Percentiles rank a stretch among this genome's conserved stretches.
phyloP scores from a whole-genome alignment of 2,888 invertebrate species.

The Endotricha flammealis region DNA sequence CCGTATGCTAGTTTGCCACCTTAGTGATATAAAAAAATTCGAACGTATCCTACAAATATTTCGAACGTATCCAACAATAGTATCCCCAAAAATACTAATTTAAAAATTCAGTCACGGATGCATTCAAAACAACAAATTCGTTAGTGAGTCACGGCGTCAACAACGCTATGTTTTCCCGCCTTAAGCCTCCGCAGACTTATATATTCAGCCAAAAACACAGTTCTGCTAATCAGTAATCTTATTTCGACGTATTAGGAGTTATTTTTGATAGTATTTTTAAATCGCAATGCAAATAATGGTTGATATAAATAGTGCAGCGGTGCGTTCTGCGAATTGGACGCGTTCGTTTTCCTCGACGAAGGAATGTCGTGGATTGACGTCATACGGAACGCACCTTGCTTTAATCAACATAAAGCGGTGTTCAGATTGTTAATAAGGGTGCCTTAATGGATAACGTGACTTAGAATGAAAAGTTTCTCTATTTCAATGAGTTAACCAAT shows the following conservation, averaged over 20 bases:
- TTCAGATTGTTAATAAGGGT: conserved; percentile 5
- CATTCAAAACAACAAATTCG: conserved; percentile 45
- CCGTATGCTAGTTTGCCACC: too few species aligned
- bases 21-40: too few species aligned
- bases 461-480: too few species aligned
- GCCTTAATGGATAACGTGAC: not conserved
- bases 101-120: conserved; percentile 44
- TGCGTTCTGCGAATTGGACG: conserved; percentile 59
- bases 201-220: conserved; percentile 8
- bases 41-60: too few species aligned
- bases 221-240: conserved; percentile 17
- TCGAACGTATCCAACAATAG: conserved; percentile 14
- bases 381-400: conserved; percentile 44
- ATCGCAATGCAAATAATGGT: conserved; percentile 23
- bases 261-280: conserved; percentile 16
- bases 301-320: conserved; percentile 65
- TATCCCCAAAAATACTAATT: conserved; percentile 5
- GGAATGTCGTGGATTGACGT: conserved; percentile 63
- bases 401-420: conserved; percentile 17
- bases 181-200: conserved; percentile 34
- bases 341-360: conserved; percentile 66
- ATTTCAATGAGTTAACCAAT: too few species aligned
- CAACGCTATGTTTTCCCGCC: conserved; percentile 58
- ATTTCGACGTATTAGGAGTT: conserved; percentile 18
- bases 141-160: conserved; percentile 52